These are phyloP conservation scores for Hedya salicella DNA, from an alignment of 2,888 invertebrate species.

Conservation along the genomic window DNA sequence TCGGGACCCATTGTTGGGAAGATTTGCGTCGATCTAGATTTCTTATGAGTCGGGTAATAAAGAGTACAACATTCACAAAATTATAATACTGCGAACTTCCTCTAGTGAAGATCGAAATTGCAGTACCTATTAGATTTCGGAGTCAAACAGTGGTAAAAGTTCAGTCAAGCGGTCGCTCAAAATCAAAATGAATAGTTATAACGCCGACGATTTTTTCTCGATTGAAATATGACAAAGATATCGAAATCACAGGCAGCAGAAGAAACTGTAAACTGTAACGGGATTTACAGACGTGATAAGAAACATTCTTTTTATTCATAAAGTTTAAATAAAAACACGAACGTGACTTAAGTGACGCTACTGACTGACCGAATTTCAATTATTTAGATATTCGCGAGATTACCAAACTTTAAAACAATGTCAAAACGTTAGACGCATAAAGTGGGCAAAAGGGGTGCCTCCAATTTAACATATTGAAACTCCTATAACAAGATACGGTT, in stretches of 20 bases:
- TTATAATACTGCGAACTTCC: too few species aligned
- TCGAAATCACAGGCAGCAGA: not conserved
- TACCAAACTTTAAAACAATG: not conserved
- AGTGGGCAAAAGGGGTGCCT: too few species aligned
- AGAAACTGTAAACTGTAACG: constrained; percentile 17
- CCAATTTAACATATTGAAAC: too few species aligned
- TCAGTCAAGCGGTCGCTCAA: not conserved
- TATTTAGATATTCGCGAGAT: constrained; percentile 11
- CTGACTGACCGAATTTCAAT: constrained; percentile 21
- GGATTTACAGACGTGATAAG: constrained; percentile 23
- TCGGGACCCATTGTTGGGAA: too few species aligned
- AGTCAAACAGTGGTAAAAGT: too few species aligned
- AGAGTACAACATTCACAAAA: too few species aligned
- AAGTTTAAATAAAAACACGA: constrained; percentile 23
- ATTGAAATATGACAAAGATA: not conserved
- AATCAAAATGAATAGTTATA: not conserved
- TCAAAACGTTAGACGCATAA: too few species aligned
- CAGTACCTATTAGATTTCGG: too few species aligned
- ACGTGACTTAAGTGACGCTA: constrained; percentile 28
- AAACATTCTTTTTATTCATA: constrained; percentile 23
- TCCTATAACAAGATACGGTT: too few species aligned
- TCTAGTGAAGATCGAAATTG: too few species aligned
- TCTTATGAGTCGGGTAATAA: too few species aligned
- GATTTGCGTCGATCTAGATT: too few species aligned
- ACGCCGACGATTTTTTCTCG: not conserved